These are phyloP conservation scores for Xylota sylvarum DNA, from an alignment of 2,888 invertebrate genomes.

Conservation along the genomic window DNA sequence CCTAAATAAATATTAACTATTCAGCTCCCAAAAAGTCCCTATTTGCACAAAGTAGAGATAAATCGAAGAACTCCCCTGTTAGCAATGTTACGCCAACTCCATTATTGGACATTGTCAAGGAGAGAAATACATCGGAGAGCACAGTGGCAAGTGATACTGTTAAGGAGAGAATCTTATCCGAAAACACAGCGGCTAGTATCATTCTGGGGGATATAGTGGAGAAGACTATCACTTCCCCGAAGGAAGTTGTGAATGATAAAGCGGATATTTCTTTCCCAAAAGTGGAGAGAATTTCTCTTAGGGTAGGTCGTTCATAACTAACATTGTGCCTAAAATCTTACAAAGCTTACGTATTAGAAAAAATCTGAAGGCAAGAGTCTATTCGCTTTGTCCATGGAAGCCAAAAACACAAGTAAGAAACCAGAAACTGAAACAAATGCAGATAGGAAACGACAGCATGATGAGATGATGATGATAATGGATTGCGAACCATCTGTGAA, in stretches of 20 bases:
- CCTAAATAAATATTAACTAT: background rate
- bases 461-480: conserved; percentile 69
- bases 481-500: conserved; percentile 61
- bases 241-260: conserved; percentile 20
- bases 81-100: background rate
- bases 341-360: conserved; percentile 5
- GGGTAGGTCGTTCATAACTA: conserved; percentile 38
- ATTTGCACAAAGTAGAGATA: conserved; percentile 81
- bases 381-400: conserved; percentile 85
- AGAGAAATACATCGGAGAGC: conserved; percentile 64
- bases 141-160: background rate
- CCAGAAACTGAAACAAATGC: background rate
- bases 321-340: background rate
- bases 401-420: conserved; percentile 75
- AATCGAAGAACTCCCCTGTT: conserved; percentile 78
- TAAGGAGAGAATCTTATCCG: conserved; percentile 65
- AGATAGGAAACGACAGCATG: conserved; percentile 45
- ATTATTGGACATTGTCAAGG: conserved; percentile 5
- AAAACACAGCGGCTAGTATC: conserved; percentile 59
- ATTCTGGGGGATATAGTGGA: conserved; percentile 87
- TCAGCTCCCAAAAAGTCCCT: conserved; percentile 81
- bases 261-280: conserved; percentile 65
- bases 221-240: conserved; percentile 69
- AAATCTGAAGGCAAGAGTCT: conserved; percentile 84
- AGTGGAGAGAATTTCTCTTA: conserved; percentile 55